Evolutionary conservation across 2,113 vertebrate genomes (phyloP).

Genomic region (Megaceryle maxima): DNA sequence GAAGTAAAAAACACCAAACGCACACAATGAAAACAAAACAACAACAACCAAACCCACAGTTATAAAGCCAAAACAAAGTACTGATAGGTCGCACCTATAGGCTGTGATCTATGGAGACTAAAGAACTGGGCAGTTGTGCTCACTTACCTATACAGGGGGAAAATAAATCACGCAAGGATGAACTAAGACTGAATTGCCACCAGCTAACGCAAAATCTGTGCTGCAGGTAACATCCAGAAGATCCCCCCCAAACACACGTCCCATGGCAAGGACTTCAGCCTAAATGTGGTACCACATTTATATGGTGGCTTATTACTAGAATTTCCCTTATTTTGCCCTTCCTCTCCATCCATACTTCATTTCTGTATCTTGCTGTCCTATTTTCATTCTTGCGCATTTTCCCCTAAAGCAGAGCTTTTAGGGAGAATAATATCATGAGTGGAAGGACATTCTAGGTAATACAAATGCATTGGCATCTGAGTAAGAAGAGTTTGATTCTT

Average conservation of each 20-base stretch:
- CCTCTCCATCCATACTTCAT: not conserved
- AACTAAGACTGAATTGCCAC: not conserved
- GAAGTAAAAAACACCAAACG: not conserved
- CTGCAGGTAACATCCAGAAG: not conserved
- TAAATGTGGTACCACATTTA: not conserved
- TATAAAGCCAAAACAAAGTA: not conserved
- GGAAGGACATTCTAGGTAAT: not conserved
- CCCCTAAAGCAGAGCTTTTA: not conserved
- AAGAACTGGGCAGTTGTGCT: not conserved
- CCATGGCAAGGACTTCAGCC: not conserved
- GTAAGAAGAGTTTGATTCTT: not conserved
- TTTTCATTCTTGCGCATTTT: not conserved
- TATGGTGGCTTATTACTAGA: not conserved
- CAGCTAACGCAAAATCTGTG: not conserved
- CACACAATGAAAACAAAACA: not conserved
- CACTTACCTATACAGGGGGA: too few species aligned
- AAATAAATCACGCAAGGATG: not conserved
- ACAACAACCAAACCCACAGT: not conserved
- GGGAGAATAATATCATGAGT: not conserved
- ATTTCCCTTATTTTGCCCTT: not conserved
- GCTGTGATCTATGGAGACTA: not conserved
- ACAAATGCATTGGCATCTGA: not conserved
- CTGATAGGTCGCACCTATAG: not conserved
- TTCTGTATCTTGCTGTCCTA: not conserved
- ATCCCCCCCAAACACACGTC: not conserved